Base-by-base conservation (phyloP, 2,113 vertebrate genomes). In the Channa maculata region DNA sequence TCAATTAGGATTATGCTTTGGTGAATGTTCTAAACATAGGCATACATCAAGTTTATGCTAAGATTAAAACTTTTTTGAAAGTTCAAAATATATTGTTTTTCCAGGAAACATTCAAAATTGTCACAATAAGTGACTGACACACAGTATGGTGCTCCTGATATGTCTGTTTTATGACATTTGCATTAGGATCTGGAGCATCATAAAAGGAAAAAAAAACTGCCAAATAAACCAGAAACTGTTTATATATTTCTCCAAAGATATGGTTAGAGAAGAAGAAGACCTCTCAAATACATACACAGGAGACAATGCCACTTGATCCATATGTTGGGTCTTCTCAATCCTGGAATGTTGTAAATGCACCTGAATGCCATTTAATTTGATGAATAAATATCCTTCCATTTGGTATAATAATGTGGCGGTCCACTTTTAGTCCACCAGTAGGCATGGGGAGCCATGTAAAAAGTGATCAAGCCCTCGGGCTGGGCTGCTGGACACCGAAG, bases 401-500 rank as follows among this genome's bases (percentile, higher is more conserved):
- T 82, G 13, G 3, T 51, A 10, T 38, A 57, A 41, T 63, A 14
- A 37, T 1, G 15, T 39, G 1, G 5, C 39, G 2, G 38, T 59
- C 53, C 53, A 36, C 44, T 12, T 36, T 48, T 15, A 43, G 41
- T 12, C 37, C 33, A 80, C 44, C 64, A 62, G 49, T 14, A 69
- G 49, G 13, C n/a, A n/a, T 2, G 2, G 14, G n/a, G 50, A 46
- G 49, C 33, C 24, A 34, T 8, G 45, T 46, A 0, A 36, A 51
- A 7, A 14, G 8, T 11, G 49, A 55, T 88, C 73, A 91, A 14
- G 62, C 5, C 3, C 36, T 72, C 5, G 9, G 0, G 5, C 6
- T 5, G 0, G 97, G 95, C 50, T 90, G 94, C 91, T 99, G 98
- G 33, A 99, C 96, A 0, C 98, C 98, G 7, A 99, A 99, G 8